These are phyloP conservation scores for Lycia hirtaria DNA, from an alignment of 2,888 invertebrate species.

Conservation along the genomic window DNA sequence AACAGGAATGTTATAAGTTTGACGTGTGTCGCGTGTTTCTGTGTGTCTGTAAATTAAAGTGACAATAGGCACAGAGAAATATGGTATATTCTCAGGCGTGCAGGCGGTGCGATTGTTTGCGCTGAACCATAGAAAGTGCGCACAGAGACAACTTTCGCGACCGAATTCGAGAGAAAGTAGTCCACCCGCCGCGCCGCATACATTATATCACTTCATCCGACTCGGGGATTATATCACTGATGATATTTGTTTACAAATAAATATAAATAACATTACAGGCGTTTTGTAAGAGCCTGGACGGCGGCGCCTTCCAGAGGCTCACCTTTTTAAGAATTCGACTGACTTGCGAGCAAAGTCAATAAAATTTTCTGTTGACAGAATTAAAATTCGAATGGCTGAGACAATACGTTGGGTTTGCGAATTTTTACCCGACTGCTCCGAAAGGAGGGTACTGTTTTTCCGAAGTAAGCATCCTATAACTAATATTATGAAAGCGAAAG, in stretches of 20 bases:
- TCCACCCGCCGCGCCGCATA: constrained; percentile 74
- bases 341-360: not conserved
- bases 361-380: no score
- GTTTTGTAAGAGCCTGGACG: constrained; percentile 15
- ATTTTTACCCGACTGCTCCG: no score
- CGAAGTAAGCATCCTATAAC: no score
- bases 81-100: constrained; percentile 44
- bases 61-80: constrained; percentile 15
- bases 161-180: constrained; percentile 85
- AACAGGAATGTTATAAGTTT: no score
- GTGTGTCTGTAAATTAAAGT: no score
- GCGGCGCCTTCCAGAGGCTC: not conserved
- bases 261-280: constrained; percentile 37
- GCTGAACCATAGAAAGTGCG: constrained; percentile 81
- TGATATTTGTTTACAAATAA: constrained; percentile 48
- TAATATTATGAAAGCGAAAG: no score
- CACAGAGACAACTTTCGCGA: constrained; percentile 82
- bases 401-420: no score
- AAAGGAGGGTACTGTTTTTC: no score
- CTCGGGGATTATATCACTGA: constrained; percentile 75
- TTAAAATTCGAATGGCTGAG: no score
- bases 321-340: no score
- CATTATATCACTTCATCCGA: constrained; percentile 81
- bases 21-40: no score
- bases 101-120: constrained; percentile 61